A percentile compares a stretch with the other conserved stretches of the same genome.
phyloP scores from a whole-genome alignment of 2,797 vertebrate species.

The Periophthalmus magnuspinnatus region DNA sequence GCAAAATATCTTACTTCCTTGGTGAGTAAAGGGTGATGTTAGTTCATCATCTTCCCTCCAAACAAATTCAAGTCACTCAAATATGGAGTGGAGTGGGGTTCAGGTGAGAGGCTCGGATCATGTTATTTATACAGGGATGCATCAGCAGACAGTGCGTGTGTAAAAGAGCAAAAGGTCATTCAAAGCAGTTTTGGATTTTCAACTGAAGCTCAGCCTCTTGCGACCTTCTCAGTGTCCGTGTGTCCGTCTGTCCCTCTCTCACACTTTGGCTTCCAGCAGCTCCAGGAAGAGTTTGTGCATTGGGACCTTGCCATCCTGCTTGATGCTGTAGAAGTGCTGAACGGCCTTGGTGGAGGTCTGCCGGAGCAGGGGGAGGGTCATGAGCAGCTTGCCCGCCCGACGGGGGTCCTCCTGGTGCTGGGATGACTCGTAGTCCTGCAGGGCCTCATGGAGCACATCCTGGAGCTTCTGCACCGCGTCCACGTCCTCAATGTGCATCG shows the following conservation, averaged over 20 bases:
- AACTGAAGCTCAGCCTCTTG: constrained; percentile 41
- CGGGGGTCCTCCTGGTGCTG: constrained; percentile 97
- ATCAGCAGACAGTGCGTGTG: constrained; percentile 45
- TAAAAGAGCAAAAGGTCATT: constrained; percentile 71
- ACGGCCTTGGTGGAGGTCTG: constrained; percentile 99
- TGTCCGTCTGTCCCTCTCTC: constrained; percentile 68
- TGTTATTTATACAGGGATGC: constrained; percentile 38
- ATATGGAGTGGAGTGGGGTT: constrained; percentile 46
- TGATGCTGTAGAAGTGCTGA: constrained; percentile 99
- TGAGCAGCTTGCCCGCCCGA: constrained; percentile 95
- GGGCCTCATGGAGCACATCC: constrained; percentile 96
- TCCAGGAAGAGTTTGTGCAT: constrained; percentile 99
- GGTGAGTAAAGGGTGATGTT: constrained; percentile 38
- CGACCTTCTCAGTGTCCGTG: constrained; percentile 30
- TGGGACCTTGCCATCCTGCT: constrained; percentile 99
- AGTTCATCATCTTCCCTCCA: constrained; percentile 59
- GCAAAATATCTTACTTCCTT: constrained; percentile 75
- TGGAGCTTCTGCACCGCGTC: constrained; percentile 99
- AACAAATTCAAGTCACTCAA: constrained; percentile 44
- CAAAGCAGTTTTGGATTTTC: constrained; percentile 59
- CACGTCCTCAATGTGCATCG: constrained; percentile 99
- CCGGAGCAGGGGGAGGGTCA: constrained; percentile 96
- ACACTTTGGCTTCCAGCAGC: constrained; percentile 99
- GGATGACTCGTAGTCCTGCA: constrained; percentile 96
- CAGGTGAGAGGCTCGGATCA: constrained; percentile 43